These are phyloP conservation scores for Pseudomugil tenellus DNA, from an alignment of 2,797 vertebrate genomes.

Conservation along the genomic window DNA sequence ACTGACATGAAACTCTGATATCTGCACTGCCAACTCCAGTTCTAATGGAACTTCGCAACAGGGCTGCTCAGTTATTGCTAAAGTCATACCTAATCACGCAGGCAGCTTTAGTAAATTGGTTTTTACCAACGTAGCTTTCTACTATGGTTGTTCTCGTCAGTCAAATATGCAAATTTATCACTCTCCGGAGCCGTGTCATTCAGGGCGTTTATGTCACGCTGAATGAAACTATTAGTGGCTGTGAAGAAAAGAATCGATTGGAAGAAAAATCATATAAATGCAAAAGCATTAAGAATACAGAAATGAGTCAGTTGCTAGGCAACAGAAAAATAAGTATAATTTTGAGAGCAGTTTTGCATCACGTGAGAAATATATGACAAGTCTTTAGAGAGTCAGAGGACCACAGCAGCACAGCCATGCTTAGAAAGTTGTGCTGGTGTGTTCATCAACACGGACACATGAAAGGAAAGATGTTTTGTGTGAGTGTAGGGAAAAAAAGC, in stretches of 20 bases:
- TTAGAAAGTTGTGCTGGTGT: background rate
- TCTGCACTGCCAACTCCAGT: background rate
- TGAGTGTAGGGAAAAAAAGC: too few relatives aligned
- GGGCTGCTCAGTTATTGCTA: background rate
- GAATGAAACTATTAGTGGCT: background rate
- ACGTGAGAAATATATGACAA: background rate
- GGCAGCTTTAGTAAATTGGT: too few relatives aligned
- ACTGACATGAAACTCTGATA: background rate
- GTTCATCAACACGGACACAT: too few relatives aligned
- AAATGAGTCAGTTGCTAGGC: constrained; percentile 14
- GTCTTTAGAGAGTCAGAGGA: background rate
- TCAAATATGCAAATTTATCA: too few relatives aligned
- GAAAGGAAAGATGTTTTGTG: too few relatives aligned
- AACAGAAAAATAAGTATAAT: constrained; percentile 1
- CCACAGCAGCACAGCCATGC: background rate
- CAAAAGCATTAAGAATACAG: background rate
- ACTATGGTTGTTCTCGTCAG: too few relatives aligned
- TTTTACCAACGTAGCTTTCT: too few relatives aligned
- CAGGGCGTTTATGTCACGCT: too few relatives aligned
- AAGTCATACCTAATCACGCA: background rate
- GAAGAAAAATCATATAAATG: background rate
- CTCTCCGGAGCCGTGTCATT: too few relatives aligned
- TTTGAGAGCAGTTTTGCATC: background rate
- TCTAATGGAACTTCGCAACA: background rate
- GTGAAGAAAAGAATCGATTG: background rate